Percentiles rank a stretch among this genome's conserved stretches.
These are phyloP conservation scores for Cebidichthys violaceus DNA, from an alignment of 2,113 vertebrate species.

Conservation along the genomic window DNA sequence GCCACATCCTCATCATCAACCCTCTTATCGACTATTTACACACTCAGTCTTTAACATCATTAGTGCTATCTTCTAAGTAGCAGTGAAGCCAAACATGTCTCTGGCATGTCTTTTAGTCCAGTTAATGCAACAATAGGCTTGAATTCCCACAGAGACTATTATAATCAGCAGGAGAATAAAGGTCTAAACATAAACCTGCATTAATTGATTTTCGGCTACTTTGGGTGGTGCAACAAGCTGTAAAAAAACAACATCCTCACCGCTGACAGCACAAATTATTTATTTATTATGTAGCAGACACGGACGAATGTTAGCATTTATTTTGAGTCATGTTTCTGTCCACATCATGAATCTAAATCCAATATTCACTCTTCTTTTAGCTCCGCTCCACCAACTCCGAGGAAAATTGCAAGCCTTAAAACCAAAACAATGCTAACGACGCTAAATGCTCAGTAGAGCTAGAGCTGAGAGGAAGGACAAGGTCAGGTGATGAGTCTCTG, in stretches of 20 bases:
- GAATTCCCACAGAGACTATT: neutral
- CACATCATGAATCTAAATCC: neutral
- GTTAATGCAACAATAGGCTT: neutral
- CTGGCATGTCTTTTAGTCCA: neutral
- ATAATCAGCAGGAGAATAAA: neutral
- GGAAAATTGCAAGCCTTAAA: neutral
- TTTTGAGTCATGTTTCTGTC: neutral
- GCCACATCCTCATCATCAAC: slow-evolving; percentile 64
- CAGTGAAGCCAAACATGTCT: neutral
- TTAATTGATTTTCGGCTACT: neutral
- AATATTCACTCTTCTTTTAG: neutral
- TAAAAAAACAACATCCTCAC: neutral
- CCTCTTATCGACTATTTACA: slow-evolving; percentile 73
- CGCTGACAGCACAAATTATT: neutral
- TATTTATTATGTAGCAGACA: neutral
- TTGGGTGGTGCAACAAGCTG: neutral
- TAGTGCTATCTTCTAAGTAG: slow-evolving; percentile 43
- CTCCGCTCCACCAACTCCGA: neutral
- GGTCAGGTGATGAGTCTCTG: no score
- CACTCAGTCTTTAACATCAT: slow-evolving; percentile 62
- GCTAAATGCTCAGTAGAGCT: neutral
- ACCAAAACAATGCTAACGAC: no score
- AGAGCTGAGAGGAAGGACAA: no score
- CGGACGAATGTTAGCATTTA: neutral
- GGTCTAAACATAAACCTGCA: neutral